phyloP scores from a whole-genome alignment of 1,140 invertebrate genomes.

The Drosophila miranda region DNA sequence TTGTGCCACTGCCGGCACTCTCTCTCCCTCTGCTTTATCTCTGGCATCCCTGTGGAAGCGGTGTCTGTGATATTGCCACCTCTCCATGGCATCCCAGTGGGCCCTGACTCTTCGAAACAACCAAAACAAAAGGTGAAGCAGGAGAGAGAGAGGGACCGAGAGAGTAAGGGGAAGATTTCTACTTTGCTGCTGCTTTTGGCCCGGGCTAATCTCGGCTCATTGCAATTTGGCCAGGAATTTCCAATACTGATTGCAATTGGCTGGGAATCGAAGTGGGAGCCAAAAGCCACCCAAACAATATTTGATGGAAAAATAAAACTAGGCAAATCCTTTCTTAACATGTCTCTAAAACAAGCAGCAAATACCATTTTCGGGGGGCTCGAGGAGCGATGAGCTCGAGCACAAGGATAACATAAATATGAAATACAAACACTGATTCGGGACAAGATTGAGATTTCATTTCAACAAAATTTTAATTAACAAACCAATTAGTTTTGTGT shows the following conservation, averaged over 20 bases:
- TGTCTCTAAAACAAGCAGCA: neutral
- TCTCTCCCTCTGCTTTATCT: neutral
- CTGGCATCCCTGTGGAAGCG: no score
- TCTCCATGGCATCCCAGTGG: no score
- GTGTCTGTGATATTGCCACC: no score
- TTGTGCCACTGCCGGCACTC: slow-evolving; percentile 9
- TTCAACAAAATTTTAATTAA: slow-evolving; percentile 75
- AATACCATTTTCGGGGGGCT: neutral
- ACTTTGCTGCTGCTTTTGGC: slow-evolving; percentile 13
- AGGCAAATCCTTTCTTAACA: slow-evolving; percentile 7
- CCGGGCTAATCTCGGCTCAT: slow-evolving; percentile 62
- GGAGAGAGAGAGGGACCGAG: no score
- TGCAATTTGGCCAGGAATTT: slow-evolving; percentile 59
- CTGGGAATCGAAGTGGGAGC: slow-evolving; percentile 8
- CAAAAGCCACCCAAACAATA: slow-evolving; percentile 19
- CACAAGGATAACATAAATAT: slow-evolving; percentile 39
- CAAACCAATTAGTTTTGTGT: slow-evolving; percentile 77
- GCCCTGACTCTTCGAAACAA: slow-evolving; percentile 10
- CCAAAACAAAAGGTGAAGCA: slow-evolving; percentile 16
- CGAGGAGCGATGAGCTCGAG: neutral
- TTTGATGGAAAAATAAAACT: neutral
- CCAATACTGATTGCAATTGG: slow-evolving; percentile 37
- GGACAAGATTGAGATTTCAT: slow-evolving; percentile 25
- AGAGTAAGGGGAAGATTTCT: neutral
- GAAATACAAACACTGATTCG: slow-evolving; percentile 20